Base-by-base conservation (phyloP, 2,113 vertebrate genomes). In the Leucosticte australis region DNA sequence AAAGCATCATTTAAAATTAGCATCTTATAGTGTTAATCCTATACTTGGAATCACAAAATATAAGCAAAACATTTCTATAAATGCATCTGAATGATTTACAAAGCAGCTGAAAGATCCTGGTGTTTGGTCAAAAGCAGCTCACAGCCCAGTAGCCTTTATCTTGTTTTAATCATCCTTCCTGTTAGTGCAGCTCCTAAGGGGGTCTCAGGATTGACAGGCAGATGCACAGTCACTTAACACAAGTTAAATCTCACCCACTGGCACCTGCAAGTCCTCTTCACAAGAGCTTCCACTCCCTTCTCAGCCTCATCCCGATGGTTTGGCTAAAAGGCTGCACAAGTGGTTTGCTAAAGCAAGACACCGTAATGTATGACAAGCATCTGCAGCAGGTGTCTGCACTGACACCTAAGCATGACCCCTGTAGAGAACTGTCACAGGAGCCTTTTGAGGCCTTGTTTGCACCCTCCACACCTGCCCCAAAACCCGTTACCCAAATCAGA, bases 361-460 rank as follows among this genome's bases (percentile, higher is more conserved):
- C 13, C 26, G 0, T 23, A 22, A 62, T 0, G 1, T 12, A 27
- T n/a, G 4, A 26, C 22, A 6, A 85, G 28, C 8, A 3, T 8
- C 83, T 91, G 49, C 42, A 87, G 64, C 20, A 10, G 57, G 33
- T 33, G 10, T 0, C 39, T 79, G 50, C 37, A 2, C 3, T 28
- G 64, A 39, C 4, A 10, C 30, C 30, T 39, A 13, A 74, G 49
- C 26, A 7, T 3, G 10, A 15, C 26, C 47, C 67, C 39, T 39
- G 24, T 2, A 55, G 41, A 1, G 4, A 28, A 2, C 3, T 22
- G 15, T 10, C 73, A 24, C 10, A 0, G 18, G 59, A 90, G 71
- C 57, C 33, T 78, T 37, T 8, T 30, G 73, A 59, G 65, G 15
- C 0, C 1, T 5, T 62, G 14, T 59, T 59, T 87, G 81, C 27